Base-by-base conservation (phyloP, 2,888 invertebrate genomes). In the Allacma fusca region DNA sequence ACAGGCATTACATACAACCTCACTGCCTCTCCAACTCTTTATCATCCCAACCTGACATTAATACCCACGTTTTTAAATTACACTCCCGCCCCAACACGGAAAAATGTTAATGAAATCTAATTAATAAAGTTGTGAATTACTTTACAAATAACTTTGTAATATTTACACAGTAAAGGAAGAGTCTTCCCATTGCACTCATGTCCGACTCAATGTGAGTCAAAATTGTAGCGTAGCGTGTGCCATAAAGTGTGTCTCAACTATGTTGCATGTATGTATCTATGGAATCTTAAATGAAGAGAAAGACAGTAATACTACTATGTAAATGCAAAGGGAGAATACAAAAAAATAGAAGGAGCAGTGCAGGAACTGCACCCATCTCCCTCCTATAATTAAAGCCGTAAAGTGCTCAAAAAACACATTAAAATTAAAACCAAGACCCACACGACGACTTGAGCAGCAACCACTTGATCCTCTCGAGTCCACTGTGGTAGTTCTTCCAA, bases 371-470 rank as follows among this genome's bases (percentile, higher is more conserved):
- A 34, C 34, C 50, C n/a, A 19, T 12, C 19, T 24, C 23, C 1
- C 62, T 4, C 1, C 62, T 4, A 24, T 62, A 62, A 62, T 62
- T 62, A 62, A 21, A 62, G 24, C 62, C 62, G n/a, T 24, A 62
- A 24, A 62, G 62, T 62, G 24, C n/a, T 62, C 62, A 62, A 23
- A 19, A 62, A 26, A 62, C 62, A 21, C 24, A 62, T 62, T 62
- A 62, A 62, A 62, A 62, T 62, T 62, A 62, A 23, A 62, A 26
- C 24, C 50, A 50, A 50, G 50, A 50, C 62, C 9, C 62, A 62
- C 62, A 62, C 26, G 62, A 26, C 23, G 62, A 23, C 62, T 59
- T 13, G n/a, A 23, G n/a, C n/a, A 7, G 9, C 62, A 24, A 62
- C 62, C 24, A 62, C 24, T 26, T 23, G 62, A 34, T 34, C 34